Percentiles rank a stretch among this genome's conserved stretches.
These are phyloP conservation scores for Apis laboriosa DNA, from an alignment of 1,140 invertebrate species.

Conservation along the genomic window DNA sequence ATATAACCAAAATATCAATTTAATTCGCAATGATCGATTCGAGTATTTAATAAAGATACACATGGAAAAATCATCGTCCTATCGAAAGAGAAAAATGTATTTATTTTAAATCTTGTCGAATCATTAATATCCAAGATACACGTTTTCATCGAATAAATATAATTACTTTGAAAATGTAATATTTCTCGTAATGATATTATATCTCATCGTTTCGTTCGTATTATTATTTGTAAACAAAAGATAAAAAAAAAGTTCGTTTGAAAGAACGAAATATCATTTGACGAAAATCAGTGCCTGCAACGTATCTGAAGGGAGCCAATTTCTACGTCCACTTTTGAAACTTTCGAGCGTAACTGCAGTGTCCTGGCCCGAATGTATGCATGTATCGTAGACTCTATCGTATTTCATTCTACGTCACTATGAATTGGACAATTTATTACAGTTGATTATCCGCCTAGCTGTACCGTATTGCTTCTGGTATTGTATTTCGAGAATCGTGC, in stretches of 20 bases:
- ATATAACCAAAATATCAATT: too few relatives aligned
- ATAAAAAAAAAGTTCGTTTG: slow-evolving; percentile 38
- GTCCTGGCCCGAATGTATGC: slow-evolving; percentile 70
- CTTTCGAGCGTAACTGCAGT: slow-evolving; percentile 71
- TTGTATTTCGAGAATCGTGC: neutral
- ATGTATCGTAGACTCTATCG: slow-evolving; percentile 15
- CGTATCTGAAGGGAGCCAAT: slow-evolving; percentile 67
- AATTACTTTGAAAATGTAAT: too few relatives aligned
- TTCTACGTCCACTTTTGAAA: slow-evolving; percentile 78
- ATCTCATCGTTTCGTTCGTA: too few relatives aligned
- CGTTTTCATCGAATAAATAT: too few relatives aligned
- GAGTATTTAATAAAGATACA: too few relatives aligned
- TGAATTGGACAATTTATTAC: slow-evolving; percentile 53
- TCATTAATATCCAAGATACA: too few relatives aligned
- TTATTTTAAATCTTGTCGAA: too few relatives aligned
- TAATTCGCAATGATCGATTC: too few relatives aligned
- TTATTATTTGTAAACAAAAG: slow-evolving; percentile 43
- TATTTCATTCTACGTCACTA: slow-evolving; percentile 17
- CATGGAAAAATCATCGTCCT: too few relatives aligned
- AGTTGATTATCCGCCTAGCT: neutral
- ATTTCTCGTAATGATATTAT: too few relatives aligned
- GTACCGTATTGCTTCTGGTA: neutral
- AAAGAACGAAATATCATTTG: slow-evolving; percentile 62
- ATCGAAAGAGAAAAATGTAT: too few relatives aligned
- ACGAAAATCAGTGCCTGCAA: slow-evolving; percentile 35